Evolutionary conservation across 2,888 invertebrate species (phyloP), one percentile per base, ranked within the genome.

Genomic region (Watsonalla binaria): DNA sequence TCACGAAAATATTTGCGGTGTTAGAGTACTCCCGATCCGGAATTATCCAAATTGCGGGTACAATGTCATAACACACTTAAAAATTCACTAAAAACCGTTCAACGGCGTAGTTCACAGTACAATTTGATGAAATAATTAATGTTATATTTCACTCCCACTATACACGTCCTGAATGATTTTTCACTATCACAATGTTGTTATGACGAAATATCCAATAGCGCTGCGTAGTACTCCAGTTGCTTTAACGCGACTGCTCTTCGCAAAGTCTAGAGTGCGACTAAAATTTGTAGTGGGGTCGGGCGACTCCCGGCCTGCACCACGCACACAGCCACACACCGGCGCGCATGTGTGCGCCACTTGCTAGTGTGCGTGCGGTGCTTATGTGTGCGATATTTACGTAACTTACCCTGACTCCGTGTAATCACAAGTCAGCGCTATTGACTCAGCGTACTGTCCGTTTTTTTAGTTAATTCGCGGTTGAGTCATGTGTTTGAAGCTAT

Each of bases 1-100:
- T 90, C 84, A 90, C 90, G 70, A 84, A 90, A 90, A 90, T 90
- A 90, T 89, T 90, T 90, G 90, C 90, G 84, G 86, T 76, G 73
- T 86, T 80, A 62, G 71, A 65, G 74, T 66, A 79, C 87, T 85
- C 86, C 84, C 84, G 80, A 72, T 80, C 76, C 74, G 86, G 85
- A 90, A 88, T 86, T 90, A 90, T 90, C 90, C 90, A 89, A 89
- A 84, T 84, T 66, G 80, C 76, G 84, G 80, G 77, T 80, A 82
- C 72, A 82, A 85, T 87, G 74, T 82, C 82, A 86, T 81, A 86
- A 86, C 81, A 84, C 86, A 86, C 81, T 15, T 74, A 72, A 77
- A 80, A 79, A 72, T 63, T 60, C 79, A 81, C 81, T 77, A 67
- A 66, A 75, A 73, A 75, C 69, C 59, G 70, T 66, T 61, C 63